These are phyloP conservation scores for Halictus quadricinctus DNA, from an alignment of 2,888 invertebrate species.

Conservation along the genomic window DNA sequence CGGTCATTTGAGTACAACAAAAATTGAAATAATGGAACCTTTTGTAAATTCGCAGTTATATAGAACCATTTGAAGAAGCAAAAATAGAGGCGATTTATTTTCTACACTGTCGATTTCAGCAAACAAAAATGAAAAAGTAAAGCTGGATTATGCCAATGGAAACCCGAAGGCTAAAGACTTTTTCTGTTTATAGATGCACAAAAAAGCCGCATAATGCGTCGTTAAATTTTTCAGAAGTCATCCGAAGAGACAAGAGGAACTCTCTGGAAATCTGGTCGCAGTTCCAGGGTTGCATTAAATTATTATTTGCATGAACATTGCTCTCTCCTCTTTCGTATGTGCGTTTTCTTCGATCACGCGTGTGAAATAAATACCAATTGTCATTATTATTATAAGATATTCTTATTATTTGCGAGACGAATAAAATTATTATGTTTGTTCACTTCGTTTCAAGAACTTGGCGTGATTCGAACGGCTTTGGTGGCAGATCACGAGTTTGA, in stretches of 20 bases:
- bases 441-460: background rate
- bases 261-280: background rate
- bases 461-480: background rate
- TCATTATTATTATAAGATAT: background rate
- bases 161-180: background rate
- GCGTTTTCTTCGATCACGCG: background rate
- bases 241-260: background rate
- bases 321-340: background rate
- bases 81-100: too few relatives aligned
- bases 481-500: background rate
- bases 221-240: background rate
- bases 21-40: too few relatives aligned
- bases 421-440: background rate
- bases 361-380: background rate
- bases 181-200: background rate
- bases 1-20: too few relatives aligned
- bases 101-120: too few relatives aligned
- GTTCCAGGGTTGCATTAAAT: background rate
- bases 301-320: background rate
- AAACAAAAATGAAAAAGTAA: too few relatives aligned
- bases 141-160: background rate
- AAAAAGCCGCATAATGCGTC: background rate
- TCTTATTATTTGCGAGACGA: background rate
- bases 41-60: too few relatives aligned
- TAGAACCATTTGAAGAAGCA: too few relatives aligned